Conservation (phyloP, 30 jellyfish, hydroid and myxozoan genomes). For the Turritopsis dohrnii region DNA sequence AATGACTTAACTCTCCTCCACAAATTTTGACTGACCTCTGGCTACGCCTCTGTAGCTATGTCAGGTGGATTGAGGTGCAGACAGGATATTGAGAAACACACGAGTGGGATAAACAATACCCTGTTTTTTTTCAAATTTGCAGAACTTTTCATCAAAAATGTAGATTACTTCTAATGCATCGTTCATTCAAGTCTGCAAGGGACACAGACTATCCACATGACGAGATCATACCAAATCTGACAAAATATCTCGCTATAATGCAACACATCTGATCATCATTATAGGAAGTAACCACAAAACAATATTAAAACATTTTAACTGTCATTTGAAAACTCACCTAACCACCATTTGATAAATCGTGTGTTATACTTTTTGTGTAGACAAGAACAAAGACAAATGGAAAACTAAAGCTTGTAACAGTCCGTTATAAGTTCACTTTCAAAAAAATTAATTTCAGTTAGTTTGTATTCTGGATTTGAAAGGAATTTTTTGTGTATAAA, state of each 20-base stretch:
- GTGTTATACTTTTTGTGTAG: too few relatives aligned
- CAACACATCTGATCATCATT: neutral
- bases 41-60: too few relatives aligned
- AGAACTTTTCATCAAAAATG: too few relatives aligned
- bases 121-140: too few relatives aligned
- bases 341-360: neutral
- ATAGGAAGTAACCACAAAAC: neutral
- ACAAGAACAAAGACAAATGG: neutral
- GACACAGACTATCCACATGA: neutral
- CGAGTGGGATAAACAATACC: too few relatives aligned
- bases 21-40: too few relatives aligned
- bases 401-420: neutral
- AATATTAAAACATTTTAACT: neutral
- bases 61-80: too few relatives aligned
- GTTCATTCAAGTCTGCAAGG: too few relatives aligned
- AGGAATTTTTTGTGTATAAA: too few relatives aligned
- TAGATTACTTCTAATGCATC: too few relatives aligned
- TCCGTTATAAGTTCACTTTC: neutral
- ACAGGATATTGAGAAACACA: too few relatives aligned
- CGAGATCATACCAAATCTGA: neutral
- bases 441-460: neutral
- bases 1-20: too few relatives aligned
- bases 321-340: neutral
- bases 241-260: neutral
- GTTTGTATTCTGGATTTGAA: neutral